Evolutionary conservation across 92 coral and sea anemone species (phyloP), one percentile per base, ranked within the genome.

Genomic region (Siderastrea siderea): DNA sequence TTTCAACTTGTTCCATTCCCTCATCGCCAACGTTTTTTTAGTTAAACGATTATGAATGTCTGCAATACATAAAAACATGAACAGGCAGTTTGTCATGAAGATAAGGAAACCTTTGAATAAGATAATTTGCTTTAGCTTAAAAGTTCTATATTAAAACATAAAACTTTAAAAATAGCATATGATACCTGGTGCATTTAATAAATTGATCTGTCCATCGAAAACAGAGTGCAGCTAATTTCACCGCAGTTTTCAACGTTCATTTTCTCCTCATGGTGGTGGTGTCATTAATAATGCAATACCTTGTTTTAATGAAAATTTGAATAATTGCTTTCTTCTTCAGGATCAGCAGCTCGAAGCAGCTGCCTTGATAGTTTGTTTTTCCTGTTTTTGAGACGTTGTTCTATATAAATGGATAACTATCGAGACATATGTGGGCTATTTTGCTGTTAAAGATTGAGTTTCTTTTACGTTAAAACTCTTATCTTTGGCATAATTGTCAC

Each of bases 321-420:
- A 63, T 64, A 9, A 57, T 63, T 45, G 47, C 38, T n/a, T 4
- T 63, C 50, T 43, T 76, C 26, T 52, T 46, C 13, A 62, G 58
- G 58, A 5, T 79, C 6, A 14, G 61, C 61, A 55, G 61, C 10
- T 55, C 12, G 61, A 26, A 77, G 68, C 81, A 77, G 81, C 81
- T 59, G 68, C 2, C 50, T 44, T 57, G 47, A 12, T 53, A 1
- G 26, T 0, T 2, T 51, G 47, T 46, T 50, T 1, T n/a, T 52
- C 10, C 1, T 8, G 46, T 52, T 15, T 10, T 17, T 17, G 16
- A 73, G 15, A 47, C 43, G 60, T 53, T 5, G 15, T 71, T 71
- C 47, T 58, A 2, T 26, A 78, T 61, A 78, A 62, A 17, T 15
- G 44, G 69, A n/a, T 47, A 47, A 62, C 61, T 59, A 55, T 11